A percentile compares a stretch with the other conserved stretches of the same genome.
These are phyloP conservation scores for Eulimnadia texana DNA, from an alignment of 1,140 invertebrate species.

Conservation along the genomic window DNA sequence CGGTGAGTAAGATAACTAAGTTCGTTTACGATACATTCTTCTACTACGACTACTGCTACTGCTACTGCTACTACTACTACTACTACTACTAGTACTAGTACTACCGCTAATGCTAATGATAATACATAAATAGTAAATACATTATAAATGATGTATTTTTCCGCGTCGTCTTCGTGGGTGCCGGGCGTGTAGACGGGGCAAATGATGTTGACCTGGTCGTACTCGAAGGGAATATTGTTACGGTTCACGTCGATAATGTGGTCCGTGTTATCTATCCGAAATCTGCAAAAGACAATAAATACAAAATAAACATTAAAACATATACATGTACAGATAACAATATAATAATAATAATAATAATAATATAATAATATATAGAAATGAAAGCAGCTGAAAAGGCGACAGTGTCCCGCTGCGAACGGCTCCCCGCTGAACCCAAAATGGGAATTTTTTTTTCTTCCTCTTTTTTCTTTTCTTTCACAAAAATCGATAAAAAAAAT, in stretches of 20 bases:
- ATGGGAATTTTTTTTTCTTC: constrained; percentile 2
- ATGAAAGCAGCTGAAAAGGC: background rate
- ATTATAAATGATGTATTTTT: constrained; percentile 93
- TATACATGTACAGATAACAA: background rate
- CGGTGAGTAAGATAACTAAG: too few relatives aligned
- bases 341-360: background rate
- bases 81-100: background rate
- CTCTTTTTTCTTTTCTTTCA: background rate
- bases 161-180: constrained; percentile 73
- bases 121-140: constrained; percentile 39
- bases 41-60: too few relatives aligned
- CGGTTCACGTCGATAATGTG: constrained; percentile 93
- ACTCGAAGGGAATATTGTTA: constrained; percentile 80
- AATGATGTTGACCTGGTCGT: constrained; percentile 90
- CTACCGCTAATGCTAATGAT: background rate
- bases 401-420: background rate
- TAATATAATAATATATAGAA: background rate
- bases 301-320: background rate
- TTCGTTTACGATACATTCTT: too few relatives aligned
- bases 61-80: too few relatives aligned
- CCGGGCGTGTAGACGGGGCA: constrained; percentile 80
- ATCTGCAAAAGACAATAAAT: constrained; percentile 48
- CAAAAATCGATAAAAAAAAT: constrained; percentile 4
- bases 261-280: constrained; percentile 93
- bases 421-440: background rate